Conservation (phyloP, 1,140 invertebrate species). For the Apis dorsata region DNA sequence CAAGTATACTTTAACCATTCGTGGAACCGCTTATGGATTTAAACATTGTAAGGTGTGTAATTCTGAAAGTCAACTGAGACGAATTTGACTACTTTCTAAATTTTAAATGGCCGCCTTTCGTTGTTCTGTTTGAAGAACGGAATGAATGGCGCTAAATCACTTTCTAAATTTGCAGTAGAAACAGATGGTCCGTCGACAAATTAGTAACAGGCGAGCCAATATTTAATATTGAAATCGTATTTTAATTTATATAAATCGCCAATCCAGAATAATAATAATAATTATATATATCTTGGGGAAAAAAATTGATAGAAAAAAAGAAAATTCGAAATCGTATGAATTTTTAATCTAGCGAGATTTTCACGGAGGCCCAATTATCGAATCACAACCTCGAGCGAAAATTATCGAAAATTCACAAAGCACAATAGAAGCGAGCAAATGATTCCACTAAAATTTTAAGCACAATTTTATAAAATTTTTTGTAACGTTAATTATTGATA, state of each 20-base stretch:
- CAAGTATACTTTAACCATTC: neutral
- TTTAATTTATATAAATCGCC: too few species aligned
- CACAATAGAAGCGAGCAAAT: constrained; percentile 35
- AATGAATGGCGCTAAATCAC: constrained; percentile 22
- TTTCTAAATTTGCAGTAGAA: constrained; percentile 40
- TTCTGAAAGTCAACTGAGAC: constrained; percentile 15
- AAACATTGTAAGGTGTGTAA: neutral
- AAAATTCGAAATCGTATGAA: neutral
- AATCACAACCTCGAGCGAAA: constrained; percentile 40
- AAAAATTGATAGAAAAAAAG: neutral
- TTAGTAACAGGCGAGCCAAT: neutral
- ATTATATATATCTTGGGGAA: too few species aligned
- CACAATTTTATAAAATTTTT: too few species aligned
- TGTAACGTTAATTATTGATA: too few species aligned
- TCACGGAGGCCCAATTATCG: constrained; percentile 22
- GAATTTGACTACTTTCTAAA: constrained; percentile 50
- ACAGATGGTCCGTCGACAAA: constrained; percentile 16
- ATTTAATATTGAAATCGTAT: neutral
- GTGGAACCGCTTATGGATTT: neutral
- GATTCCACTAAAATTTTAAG: neutral
- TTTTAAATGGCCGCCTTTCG: constrained; percentile 28
- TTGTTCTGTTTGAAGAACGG: neutral
- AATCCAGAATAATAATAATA: too few species aligned
- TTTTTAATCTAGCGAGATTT: constrained; percentile 51
- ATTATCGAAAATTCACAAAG: constrained; percentile 61